Conservation (phyloP, 2,797 vertebrate species). For the Pipistrellus pipistrellus region DNA sequence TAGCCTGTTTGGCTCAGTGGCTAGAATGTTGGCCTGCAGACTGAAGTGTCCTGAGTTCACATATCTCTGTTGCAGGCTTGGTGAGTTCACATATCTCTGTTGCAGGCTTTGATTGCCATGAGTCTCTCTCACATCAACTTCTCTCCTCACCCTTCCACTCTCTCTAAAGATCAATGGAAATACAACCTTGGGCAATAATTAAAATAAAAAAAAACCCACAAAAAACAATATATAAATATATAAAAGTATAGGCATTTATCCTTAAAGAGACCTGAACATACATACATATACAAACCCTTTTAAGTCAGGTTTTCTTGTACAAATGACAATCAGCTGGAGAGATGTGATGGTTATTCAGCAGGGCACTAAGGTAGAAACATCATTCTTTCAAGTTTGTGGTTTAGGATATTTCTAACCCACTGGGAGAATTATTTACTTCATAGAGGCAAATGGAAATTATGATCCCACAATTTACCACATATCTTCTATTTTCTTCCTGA, state of each 20-base stretch:
- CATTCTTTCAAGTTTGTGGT: not conserved
- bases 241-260: not conserved
- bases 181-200: no score
- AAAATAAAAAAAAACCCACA: no score
- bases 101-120: no score
- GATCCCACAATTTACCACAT: not conserved
- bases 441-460: not conserved
- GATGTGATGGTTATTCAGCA: not conserved
- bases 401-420: not conserved
- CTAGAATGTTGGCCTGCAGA: no score
- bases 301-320: not conserved
- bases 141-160: no score
- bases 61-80: no score
- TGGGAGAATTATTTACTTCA: not conserved
- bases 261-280: not conserved
- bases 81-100: no score
- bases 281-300: not conserved
- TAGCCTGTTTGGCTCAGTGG: no score
- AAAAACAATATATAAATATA: no score
- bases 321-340: not conserved
- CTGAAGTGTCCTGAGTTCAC: no score
- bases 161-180: no score
- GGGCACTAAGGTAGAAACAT: not conserved
- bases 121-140: no score
- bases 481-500: not conserved